These are phyloP conservation scores for Portevinia maculata DNA, from an alignment of 2,888 invertebrate species.

Conservation along the genomic window DNA sequence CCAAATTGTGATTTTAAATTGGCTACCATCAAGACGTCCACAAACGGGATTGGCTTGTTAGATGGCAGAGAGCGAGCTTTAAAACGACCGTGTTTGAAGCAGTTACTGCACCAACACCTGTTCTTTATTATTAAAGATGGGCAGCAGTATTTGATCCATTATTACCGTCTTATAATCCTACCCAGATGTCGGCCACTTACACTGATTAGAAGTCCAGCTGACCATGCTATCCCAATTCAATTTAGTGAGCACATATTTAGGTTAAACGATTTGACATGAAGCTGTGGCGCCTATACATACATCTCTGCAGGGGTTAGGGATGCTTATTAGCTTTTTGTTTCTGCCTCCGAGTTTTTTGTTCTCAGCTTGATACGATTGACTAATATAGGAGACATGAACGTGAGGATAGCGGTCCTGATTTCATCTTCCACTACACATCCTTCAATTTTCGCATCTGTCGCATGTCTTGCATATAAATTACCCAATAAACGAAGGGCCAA, in stretches of 20 bases:
- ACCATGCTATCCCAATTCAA: constrained; percentile 12
- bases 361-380: constrained; percentile 57
- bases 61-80: too few species aligned
- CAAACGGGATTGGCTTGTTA: constrained; percentile 36
- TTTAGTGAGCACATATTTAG: constrained; percentile 25
- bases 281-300: neutral
- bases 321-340: constrained; percentile 43
- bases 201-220: neutral
- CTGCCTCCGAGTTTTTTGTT: constrained; percentile 15
- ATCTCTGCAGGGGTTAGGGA: constrained; percentile 2
- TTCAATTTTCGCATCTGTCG: constrained; percentile 67
- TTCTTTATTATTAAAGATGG: too few species aligned
- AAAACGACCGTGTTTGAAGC: too few species aligned
- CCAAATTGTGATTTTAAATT: constrained; percentile 35
- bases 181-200: neutral
- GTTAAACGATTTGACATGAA: constrained; percentile 26
- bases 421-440: constrained; percentile 70
- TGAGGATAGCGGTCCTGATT: constrained; percentile 53
- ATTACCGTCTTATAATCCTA: neutral
- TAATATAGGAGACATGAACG: constrained; percentile 30
- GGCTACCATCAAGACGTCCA: constrained; percentile 1
- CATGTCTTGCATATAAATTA: constrained; percentile 70
- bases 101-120: too few species aligned
- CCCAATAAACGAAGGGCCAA: constrained; percentile 59
- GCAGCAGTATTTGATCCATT: neutral